Conservation (phyloP, 2,888 invertebrate genomes). For the Oegoconia quadripuncta region DNA sequence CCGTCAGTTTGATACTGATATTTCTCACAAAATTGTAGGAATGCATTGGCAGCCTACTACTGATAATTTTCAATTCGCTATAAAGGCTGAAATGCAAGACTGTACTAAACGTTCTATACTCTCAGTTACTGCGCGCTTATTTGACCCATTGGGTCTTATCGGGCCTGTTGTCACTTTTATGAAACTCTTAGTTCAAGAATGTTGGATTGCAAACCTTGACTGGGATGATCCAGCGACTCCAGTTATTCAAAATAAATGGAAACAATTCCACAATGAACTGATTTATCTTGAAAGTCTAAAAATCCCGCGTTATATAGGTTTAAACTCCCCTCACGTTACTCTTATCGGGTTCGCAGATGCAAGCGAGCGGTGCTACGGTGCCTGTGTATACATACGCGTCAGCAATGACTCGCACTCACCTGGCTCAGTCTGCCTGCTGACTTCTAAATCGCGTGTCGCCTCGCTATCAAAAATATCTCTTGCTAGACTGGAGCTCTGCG, state of each 20-base stretch:
- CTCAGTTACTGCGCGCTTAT: conserved; percentile 2
- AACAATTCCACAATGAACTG: conserved; percentile 1
- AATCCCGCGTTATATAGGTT: conserved; percentile 3
- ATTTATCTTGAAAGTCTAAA: not conserved
- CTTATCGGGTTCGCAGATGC: conserved; percentile 5
- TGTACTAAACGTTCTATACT: conserved; percentile 7
- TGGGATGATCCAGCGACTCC: conserved; percentile 8
- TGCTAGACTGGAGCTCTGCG: conserved; percentile 12
- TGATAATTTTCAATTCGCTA: conserved; percentile 2
- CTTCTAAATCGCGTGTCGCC: conserved; percentile 1
- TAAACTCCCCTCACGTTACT: not conserved
- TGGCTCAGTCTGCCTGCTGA: not conserved
- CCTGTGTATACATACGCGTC: not conserved
- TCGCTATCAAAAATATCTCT: not conserved
- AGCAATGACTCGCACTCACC: not conserved
- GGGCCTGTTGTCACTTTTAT: conserved; percentile 1
- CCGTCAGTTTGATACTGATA: not conserved
- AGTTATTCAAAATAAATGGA: not conserved
- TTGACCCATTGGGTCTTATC: conserved; percentile 1
- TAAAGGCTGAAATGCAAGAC: not conserved
- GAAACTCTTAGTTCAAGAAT: conserved; percentile 5
- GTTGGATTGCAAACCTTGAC: conserved; percentile 4
- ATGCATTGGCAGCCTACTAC: conserved; percentile 3
- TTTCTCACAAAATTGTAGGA: conserved; percentile 5
- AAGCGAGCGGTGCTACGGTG: conserved; percentile 7